These are phyloP conservation scores for Drosophila guanche DNA, from an alignment of 1,140 invertebrate genomes.

Conservation along the genomic window DNA sequence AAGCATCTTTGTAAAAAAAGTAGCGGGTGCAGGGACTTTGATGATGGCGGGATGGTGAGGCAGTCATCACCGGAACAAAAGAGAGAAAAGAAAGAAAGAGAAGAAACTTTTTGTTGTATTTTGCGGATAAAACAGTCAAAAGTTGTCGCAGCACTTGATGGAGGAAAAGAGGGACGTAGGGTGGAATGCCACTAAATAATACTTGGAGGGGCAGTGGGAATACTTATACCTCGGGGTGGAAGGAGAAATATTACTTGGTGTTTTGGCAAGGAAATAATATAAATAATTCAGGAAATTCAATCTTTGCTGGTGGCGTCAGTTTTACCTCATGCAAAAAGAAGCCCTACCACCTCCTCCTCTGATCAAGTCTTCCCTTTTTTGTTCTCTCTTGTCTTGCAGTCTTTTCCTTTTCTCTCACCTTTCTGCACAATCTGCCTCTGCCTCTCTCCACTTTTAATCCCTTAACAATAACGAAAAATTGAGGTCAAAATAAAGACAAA, in stretches of 20 bases:
- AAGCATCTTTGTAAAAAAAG: slow-evolving; percentile 65
- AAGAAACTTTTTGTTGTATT: not conserved
- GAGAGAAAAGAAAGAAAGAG: slow-evolving; percentile 13
- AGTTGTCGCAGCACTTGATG: slow-evolving; percentile 11
- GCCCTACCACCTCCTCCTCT: no score
- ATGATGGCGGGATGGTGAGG: slow-evolving; percentile 24
- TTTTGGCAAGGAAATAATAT: no score
- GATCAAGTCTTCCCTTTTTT: no score
- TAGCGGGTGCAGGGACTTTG: slow-evolving; percentile 10
- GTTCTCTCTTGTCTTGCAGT: no score
- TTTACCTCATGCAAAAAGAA: not conserved
- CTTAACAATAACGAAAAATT: slow-evolving; percentile 50
- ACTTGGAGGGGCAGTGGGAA: no score
- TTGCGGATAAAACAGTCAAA: slow-evolving; percentile 24
- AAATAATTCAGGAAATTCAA: no score
- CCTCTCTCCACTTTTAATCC: not conserved
- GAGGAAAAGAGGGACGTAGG: not conserved
- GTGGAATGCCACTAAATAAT: no score
- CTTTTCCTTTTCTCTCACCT: no score
- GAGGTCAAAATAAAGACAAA: slow-evolving; percentile 56
- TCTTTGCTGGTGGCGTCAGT: no score
- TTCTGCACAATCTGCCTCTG: not conserved
- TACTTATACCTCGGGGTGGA: no score
- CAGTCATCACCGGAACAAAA: slow-evolving; percentile 17
- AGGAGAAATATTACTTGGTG: no score